Percentiles rank a stretch among this genome's conserved stretches.
phyloP scores from a whole-genome alignment of 30 jellyfish, hydroid and myxozoan genomes.

The Catostylus mosaicus region DNA sequence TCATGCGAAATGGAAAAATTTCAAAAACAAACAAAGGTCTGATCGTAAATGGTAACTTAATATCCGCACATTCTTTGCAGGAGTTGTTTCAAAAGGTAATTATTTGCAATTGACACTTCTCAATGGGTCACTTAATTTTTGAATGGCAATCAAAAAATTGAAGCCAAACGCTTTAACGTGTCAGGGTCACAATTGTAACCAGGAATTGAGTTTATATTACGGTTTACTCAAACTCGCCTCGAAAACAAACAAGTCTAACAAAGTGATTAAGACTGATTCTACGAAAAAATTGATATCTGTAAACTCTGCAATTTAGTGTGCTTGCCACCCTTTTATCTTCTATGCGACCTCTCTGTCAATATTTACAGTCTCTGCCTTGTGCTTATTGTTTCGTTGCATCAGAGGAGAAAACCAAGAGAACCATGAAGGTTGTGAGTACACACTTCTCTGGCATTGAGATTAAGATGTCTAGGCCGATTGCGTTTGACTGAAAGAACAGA shows the following conservation, averaged over 20 bases:
- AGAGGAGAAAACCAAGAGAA: background rate
- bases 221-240: background rate
- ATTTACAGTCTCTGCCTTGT: conserved; percentile 20
- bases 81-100: too few species aligned
- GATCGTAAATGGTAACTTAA: too few species aligned
- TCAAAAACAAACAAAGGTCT: too few species aligned
- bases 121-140: background rate
- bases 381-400: background rate
- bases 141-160: background rate
- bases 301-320: background rate
- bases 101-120: background rate
- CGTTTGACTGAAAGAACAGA: too few species aligned
- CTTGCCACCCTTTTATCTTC: conserved; percentile 4
- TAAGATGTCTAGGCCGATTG: background rate
- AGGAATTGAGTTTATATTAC: too few species aligned
- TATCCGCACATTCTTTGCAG: too few species aligned
- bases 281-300: background rate
- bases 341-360: conserved; percentile 27
- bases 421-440: background rate
- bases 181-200: too few species aligned
- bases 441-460: background rate
- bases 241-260: background rate
- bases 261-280: background rate
- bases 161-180: too few species aligned
- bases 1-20: too few species aligned